Percentiles rank a stretch among this genome's conserved stretches.
phyloP scores from a whole-genome alignment of 2,113 vertebrate species.

The Otus sunia region DNA sequence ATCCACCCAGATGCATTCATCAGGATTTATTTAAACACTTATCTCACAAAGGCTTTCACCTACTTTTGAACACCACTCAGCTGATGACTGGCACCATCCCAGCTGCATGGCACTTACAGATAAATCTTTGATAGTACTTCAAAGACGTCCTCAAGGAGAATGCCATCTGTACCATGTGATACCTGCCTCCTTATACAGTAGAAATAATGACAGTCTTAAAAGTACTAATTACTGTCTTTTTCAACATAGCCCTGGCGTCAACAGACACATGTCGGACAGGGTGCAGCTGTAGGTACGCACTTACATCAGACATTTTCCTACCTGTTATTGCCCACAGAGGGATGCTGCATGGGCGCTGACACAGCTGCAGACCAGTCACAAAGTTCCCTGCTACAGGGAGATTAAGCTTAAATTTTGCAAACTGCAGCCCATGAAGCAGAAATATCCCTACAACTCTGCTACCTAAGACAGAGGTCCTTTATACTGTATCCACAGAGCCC shows the following conservation, averaged over 20 bases:
- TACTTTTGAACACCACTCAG: neutral
- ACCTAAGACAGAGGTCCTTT: neutral
- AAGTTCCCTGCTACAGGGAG: neutral
- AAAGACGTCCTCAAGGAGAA: neutral
- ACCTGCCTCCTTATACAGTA: neutral
- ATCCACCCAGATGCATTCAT: neutral
- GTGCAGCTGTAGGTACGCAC: neutral
- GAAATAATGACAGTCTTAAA: neutral
- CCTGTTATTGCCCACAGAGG: neutral
- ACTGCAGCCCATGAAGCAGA: neutral
- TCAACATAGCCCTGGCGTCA: neutral
- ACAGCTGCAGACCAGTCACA: neutral
- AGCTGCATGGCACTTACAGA: neutral
- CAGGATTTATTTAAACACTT: neutral
- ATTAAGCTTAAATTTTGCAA: neutral
- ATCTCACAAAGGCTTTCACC: neutral
- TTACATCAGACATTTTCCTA: neutral
- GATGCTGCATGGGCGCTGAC: neutral
- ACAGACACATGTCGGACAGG: neutral
- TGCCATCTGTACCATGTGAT: neutral
- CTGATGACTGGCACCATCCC: neutral
- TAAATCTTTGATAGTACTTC: neutral
- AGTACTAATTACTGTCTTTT: neutral
- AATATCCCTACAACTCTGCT: neutral
- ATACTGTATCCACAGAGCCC: neutral